phyloP scores from a whole-genome alignment of 2,113 vertebrate species.

The Saiga tatarica region DNA sequence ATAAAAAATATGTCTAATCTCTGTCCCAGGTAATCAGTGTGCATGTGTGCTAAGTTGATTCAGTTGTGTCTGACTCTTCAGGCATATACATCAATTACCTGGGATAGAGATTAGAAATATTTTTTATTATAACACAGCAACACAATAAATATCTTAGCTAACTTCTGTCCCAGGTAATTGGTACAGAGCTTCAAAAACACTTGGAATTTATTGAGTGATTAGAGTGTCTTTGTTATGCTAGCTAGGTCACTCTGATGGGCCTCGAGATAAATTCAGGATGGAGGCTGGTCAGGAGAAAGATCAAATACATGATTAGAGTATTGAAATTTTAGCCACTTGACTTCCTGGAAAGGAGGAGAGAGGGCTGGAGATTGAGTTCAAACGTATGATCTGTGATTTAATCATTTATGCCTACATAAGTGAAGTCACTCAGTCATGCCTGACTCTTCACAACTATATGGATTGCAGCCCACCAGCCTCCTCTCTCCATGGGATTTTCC shows the following conservation, averaged over 20 bases:
- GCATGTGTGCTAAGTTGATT: not conserved
- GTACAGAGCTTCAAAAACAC: not conserved
- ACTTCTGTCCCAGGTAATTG: not conserved
- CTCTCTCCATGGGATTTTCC: not conserved
- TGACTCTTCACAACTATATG: not conserved
- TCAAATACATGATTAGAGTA: not conserved
- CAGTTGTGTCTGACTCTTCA: not conserved
- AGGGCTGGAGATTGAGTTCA: not conserved
- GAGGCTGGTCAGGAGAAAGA: not conserved
- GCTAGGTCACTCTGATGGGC: not conserved
- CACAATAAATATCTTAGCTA: not conserved
- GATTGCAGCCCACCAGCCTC: not conserved
- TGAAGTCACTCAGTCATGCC: not conserved
- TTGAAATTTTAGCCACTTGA: not conserved
- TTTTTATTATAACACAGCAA: not conserved
- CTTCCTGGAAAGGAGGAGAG: not conserved
- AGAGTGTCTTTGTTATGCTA: not conserved
- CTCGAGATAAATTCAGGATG: not conserved
- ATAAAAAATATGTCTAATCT: not conserved
- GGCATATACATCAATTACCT: not conserved
- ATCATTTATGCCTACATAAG: not conserved
- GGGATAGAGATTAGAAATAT: not conserved
- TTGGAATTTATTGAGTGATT: not conserved
- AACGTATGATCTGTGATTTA: not conserved
- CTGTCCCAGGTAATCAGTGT: not conserved